These are phyloP conservation scores for Hirtodrosophila duncani DNA, from an alignment of 2,888 invertebrate species.

Conservation along the genomic window DNA sequence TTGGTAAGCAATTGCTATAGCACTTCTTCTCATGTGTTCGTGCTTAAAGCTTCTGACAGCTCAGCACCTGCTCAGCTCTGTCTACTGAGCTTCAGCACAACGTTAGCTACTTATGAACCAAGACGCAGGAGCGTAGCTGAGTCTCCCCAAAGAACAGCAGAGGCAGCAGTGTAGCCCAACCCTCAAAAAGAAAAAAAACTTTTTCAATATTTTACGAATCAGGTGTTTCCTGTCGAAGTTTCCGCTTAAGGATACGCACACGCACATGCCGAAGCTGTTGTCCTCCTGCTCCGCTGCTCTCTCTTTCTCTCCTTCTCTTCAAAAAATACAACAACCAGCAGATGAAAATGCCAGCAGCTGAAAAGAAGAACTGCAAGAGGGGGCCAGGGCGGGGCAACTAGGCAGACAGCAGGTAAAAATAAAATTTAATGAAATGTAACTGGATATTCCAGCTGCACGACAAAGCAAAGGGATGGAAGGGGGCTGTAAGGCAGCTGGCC, in stretches of 20 bases:
- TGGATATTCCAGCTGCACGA: constrained; percentile 57
- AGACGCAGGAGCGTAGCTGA: too few species aligned
- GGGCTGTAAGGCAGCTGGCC: constrained; percentile 31
- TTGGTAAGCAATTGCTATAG: too few species aligned
- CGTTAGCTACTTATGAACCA: constrained; percentile 10
- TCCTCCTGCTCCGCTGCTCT: too few species aligned
- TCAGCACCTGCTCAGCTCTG: too few species aligned
- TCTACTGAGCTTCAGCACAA: constrained; percentile 20
- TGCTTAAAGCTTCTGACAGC: too few species aligned
- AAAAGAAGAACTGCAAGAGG: too few species aligned
- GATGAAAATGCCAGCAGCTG: constrained; percentile 20
- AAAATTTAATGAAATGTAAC: constrained; percentile 73
- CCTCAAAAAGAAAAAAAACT: constrained; percentile 33
- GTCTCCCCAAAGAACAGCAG: constrained; percentile 13
- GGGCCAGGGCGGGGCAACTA: background rate
- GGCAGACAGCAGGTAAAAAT: constrained; percentile 65
- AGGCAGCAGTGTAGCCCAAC: background rate
- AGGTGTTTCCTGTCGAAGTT: constrained; percentile 73
- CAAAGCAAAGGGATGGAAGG: too few species aligned
- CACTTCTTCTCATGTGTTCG: too few species aligned
- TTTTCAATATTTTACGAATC: constrained; percentile 73
- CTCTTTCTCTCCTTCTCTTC: too few species aligned
- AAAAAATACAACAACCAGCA: too few species aligned
- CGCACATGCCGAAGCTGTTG: constrained; percentile 2
- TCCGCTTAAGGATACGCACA: constrained; percentile 71